Evolutionary conservation across 64 coral and sea anemone genomes (phyloP).

Genomic region (Montipora sp.): DNA sequence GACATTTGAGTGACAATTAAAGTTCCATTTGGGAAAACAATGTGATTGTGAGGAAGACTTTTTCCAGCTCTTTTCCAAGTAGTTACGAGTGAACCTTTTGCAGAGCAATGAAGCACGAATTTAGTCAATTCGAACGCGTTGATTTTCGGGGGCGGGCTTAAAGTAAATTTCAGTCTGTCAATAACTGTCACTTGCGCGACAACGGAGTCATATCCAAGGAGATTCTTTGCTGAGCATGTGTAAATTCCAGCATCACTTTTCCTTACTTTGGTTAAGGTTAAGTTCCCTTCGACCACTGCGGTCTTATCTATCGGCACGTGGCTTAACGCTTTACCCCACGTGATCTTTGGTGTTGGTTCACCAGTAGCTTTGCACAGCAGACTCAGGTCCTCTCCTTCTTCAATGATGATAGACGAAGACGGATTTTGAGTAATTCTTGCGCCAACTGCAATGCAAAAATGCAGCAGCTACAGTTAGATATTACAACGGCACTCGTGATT

Average conservation of each 20-base stretch:
- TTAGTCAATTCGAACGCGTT: background rate
- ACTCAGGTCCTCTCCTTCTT: slow-evolving; percentile 36
- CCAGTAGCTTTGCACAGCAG: slow-evolving; percentile 31
- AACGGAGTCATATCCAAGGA: slow-evolving; percentile 23
- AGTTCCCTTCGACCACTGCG: background rate
- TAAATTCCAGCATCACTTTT: slow-evolving; percentile 22
- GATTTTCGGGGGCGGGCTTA: background rate
- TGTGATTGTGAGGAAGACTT: slow-evolving; percentile 1
- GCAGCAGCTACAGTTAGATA: no score
- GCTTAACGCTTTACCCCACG: slow-evolving; percentile 27
- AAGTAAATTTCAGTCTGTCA: slow-evolving; percentile 38
- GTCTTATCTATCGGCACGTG: background rate
- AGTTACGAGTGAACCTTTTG: background rate
- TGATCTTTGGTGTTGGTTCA: slow-evolving; percentile 19
- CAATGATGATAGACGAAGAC: slow-evolving; percentile 1
- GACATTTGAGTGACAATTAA: background rate
- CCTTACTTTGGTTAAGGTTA: background rate
- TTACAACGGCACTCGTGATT: no score
- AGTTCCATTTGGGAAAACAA: slow-evolving; percentile 28
- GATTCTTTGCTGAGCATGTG: slow-evolving; percentile 14
- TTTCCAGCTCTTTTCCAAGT: background rate
- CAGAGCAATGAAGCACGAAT: background rate
- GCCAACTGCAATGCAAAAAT: background rate
- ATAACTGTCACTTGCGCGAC: background rate
- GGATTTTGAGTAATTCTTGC: slow-evolving; percentile 1